phyloP scores from a whole-genome alignment of 2,888 invertebrate genomes.

The Drepanosiphum platanoidis region DNA sequence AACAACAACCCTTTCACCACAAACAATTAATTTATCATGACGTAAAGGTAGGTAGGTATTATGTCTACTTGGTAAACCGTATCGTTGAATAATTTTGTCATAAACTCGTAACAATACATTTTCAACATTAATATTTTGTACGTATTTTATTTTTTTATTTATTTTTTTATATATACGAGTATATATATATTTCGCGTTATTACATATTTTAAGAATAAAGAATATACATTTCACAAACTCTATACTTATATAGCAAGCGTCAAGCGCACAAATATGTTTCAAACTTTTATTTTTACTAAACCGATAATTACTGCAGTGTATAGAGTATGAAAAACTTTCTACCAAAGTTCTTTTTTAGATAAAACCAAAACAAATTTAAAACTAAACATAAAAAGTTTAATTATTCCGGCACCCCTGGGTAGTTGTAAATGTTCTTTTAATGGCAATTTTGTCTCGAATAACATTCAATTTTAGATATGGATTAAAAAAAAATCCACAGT shows the following conservation, averaged over 20 bases:
- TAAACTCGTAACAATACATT: neutral
- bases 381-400: slow-evolving; percentile 26
- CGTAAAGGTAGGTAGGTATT: too few species aligned
- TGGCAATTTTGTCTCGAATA: neutral
- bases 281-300: neutral
- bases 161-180: too few species aligned
- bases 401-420: neutral
- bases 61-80: neutral
- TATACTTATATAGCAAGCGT: neutral
- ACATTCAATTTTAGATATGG: too few species aligned
- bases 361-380: slow-evolving; percentile 25
- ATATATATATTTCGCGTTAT: too few species aligned
- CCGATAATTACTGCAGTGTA: neutral
- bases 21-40: neutral
- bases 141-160: too few species aligned
- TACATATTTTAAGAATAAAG: too few species aligned
- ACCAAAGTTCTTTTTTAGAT: neutral
- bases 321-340: neutral
- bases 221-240: neutral
- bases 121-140: neutral
- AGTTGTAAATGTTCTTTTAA: slow-evolving; percentile 1
- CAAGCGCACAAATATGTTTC: neutral
- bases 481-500: too few species aligned
- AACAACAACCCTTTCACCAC: too few species aligned
- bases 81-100: neutral